Evolutionary conservation across 2,797 vertebrate species (phyloP).

Genomic region (Australoheros facetus): DNA sequence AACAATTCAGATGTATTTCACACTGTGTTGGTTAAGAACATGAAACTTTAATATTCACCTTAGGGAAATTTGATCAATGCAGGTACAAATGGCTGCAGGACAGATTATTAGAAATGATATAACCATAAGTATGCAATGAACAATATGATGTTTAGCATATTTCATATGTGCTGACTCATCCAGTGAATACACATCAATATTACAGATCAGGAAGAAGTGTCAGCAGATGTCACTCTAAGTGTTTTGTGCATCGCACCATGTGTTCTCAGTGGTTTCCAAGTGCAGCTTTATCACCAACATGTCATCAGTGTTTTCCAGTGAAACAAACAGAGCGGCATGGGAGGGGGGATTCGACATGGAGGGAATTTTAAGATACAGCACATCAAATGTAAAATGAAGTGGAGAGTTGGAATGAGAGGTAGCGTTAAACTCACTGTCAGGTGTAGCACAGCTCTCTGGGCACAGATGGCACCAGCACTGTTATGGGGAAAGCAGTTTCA

Average conservation of each 20-base stretch:
- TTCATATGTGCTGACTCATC: conserved; percentile 4
- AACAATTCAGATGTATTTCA: not conserved
- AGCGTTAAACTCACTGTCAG: conserved; percentile 5
- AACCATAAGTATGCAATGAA: not conserved
- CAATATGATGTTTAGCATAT: not conserved
- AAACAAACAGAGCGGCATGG: conserved; percentile 3
- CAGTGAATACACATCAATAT: conserved; percentile 4
- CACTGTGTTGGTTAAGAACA: not conserved
- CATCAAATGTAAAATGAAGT: conserved; percentile 28
- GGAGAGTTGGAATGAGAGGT: conserved; percentile 13
- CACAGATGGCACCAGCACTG: conserved; percentile 9
- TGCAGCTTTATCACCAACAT: conserved; percentile 13
- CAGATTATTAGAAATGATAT: conserved; percentile 5
- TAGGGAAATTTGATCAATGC: not conserved
- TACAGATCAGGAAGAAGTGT: conserved; percentile 5
- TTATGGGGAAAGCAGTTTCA: conserved; percentile 22
- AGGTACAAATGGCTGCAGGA: not conserved
- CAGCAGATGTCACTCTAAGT: conserved; percentile 30
- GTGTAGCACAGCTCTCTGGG: conserved; percentile 13
- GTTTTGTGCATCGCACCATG: conserved; percentile 17
- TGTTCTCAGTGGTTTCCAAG: conserved; percentile 26
- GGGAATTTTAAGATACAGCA: conserved; percentile 11
- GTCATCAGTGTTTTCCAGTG: conserved; percentile 20
- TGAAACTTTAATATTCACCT: not conserved
- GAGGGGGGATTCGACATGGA: not conserved